Base-by-base conservation (phyloP, 2,797 vertebrate genomes). In the Geotrypetes seraphini region DNA sequence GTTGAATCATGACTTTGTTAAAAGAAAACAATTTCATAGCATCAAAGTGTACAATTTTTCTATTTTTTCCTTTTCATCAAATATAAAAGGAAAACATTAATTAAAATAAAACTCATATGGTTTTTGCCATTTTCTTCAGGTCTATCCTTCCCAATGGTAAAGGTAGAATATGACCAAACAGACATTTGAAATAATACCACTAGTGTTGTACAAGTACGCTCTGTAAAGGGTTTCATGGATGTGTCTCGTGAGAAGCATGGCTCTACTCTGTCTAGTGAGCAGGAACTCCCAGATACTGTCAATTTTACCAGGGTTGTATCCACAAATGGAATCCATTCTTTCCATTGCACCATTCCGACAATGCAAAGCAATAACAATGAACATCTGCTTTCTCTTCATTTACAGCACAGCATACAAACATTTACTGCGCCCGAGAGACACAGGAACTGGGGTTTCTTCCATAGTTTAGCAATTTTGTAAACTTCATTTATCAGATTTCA, bases 271-370 rank as follows among this genome's bases (percentile, higher is more conserved):
- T 9, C 12, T 7, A 41, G 16, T 4, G 28, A 7, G 31, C 14
- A 15, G 13, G 10, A 4, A 8, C 13, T 15, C 24, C n/a, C 6
- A 4, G 25, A 10, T 13, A 6, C 10, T 13, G 6, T 25, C 12
- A 25, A 5, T 15, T 17, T 6, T 31, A 30, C 2, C 19, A 25
- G 33, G 14, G n/a, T 11, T 36, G 5, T 12, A 7, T 1, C 4
- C 1, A 4, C 0, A 0, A 7, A 10, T 4, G 3, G 25, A 33
- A 18, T 11, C 0, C 3, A 3, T 1, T 5, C 0, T 7, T 32
- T 12, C 24, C 19, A 2, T 29, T 12, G 11, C n/a, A n/a, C n/a
- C n/a, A n/a, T n/a, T n/a, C n/a, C n/a, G n/a, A n/a, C n/a, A n/a
- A n/a, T n/a, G n/a, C 15, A 11, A 16, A 1, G 21, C 1, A 6